phyloP scores from a whole-genome alignment of 35 echinoderm and acorn worm species.

The Eucidaris tribuloides region DNA sequence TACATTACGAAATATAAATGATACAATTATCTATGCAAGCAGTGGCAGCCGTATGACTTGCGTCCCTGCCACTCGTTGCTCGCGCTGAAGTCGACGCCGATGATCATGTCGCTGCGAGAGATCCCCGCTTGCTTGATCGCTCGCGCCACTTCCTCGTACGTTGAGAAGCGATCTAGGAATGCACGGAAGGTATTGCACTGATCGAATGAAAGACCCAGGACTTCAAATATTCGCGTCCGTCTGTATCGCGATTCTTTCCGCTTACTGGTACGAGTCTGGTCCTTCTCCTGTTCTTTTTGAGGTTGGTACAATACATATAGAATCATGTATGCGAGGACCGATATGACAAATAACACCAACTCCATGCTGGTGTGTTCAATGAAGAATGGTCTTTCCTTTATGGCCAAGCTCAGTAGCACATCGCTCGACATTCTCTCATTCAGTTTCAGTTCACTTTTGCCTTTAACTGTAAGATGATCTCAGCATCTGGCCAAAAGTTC shows the following conservation, averaged over 20 bases:
- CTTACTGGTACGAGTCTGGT: constrained; percentile 15
- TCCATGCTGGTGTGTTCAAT: constrained; percentile 52
- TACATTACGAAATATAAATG: no score
- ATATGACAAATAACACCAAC: constrained; percentile 64
- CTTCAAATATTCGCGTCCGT: constrained; percentile 77
- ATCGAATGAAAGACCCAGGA: constrained; percentile 70
- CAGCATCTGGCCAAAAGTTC: no score
- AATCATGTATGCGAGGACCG: constrained; percentile 50
- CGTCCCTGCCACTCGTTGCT: constrained; percentile 99
- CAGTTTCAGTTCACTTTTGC: no score
- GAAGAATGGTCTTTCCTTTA: not conserved
- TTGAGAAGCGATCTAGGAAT: constrained; percentile 78
- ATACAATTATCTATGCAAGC: no score
- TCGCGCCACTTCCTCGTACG: constrained; percentile 71
- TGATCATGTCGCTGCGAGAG: constrained; percentile 79
- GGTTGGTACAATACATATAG: constrained; percentile 69
- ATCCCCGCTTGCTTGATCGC: constrained; percentile 91
- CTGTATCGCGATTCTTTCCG: constrained; percentile 48
- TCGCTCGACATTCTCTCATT: not conserved
- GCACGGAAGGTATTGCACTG: constrained; percentile 80
- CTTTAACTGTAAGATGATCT: no score
- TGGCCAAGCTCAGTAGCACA: not conserved
- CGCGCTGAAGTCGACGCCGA: constrained; percentile 95
- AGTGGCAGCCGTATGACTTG: constrained; percentile 48
- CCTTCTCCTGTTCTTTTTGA: constrained; percentile 13